These are phyloP conservation scores for Puffinus mauretanicus DNA, from an alignment of 2,113 vertebrate genomes.

Conservation along the genomic window DNA sequence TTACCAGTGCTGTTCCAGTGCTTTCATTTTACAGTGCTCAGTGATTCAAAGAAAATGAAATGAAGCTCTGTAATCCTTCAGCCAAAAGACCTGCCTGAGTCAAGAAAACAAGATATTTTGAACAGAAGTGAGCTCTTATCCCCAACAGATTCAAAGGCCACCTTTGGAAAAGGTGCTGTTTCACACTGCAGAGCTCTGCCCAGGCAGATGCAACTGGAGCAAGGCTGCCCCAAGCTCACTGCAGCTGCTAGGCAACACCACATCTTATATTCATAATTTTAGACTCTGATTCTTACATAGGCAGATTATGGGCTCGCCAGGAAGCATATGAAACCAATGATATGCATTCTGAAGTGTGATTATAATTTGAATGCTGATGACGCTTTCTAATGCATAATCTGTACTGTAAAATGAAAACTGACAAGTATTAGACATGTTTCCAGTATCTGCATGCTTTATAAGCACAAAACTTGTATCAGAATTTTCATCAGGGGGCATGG, in stretches of 20 bases:
- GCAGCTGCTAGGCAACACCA: conserved; percentile 39
- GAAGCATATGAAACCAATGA: not conserved
- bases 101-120: not conserved
- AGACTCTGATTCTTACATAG: not conserved
- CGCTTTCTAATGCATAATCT: not conserved
- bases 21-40: not conserved
- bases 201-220: not conserved
- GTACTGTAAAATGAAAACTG: not conserved
- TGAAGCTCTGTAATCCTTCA: not conserved
- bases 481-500: not conserved
- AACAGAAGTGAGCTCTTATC: not conserved
- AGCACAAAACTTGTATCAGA: not conserved
- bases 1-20: not conserved
- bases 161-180: not conserved
- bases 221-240: not conserved
- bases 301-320: not conserved
- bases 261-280: not conserved
- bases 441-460: not conserved
- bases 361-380: conserved; percentile 6
- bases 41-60: not conserved
- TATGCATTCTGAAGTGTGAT: not conserved
- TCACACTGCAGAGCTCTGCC: not conserved
- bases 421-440: not conserved
- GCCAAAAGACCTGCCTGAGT: not conserved
- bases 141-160: not conserved